Evolutionary conservation across 2,888 invertebrate species (phyloP).

Genomic region (Bedellia somnulentella): DNA sequence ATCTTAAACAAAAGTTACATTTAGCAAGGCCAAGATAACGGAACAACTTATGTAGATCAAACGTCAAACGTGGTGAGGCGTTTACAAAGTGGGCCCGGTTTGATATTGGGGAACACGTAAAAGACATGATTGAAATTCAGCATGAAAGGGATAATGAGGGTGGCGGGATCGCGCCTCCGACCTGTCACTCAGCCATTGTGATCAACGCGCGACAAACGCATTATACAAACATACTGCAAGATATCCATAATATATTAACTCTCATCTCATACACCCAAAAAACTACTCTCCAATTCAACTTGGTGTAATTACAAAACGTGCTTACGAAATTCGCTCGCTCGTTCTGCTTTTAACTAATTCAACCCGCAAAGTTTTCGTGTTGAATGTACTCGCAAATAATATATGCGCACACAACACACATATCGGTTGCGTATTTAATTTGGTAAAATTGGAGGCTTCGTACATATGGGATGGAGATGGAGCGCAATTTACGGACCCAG

Average conservation of each 20-base stretch:
- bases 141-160: conserved; percentile 59
- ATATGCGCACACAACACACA: no score
- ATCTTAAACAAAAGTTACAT: no score
- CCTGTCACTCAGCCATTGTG: conserved; percentile 26
- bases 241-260: neutral
- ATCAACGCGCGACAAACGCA: conserved; percentile 25
- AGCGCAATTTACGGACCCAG: conserved; percentile 48
- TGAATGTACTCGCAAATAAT: no score
- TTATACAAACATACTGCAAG: neutral
- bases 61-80: no score
- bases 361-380: no score
- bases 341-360: no score
- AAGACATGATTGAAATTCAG: conserved; percentile 58
- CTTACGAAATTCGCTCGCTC: no score
- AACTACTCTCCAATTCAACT: neutral
- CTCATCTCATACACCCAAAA: neutral
- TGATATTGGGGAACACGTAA: conserved; percentile 52
- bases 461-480: conserved; percentile 44
- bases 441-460: conserved; percentile 36
- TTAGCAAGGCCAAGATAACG: no score
- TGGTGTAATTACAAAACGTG: no score
- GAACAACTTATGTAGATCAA: no score
- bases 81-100: conserved; percentile 25
- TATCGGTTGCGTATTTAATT: conserved; percentile 34
- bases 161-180: conserved; percentile 20